Conservation (phyloP, 2,888 invertebrate genomes). For the Synanthedon myopaeformis region DNA sequence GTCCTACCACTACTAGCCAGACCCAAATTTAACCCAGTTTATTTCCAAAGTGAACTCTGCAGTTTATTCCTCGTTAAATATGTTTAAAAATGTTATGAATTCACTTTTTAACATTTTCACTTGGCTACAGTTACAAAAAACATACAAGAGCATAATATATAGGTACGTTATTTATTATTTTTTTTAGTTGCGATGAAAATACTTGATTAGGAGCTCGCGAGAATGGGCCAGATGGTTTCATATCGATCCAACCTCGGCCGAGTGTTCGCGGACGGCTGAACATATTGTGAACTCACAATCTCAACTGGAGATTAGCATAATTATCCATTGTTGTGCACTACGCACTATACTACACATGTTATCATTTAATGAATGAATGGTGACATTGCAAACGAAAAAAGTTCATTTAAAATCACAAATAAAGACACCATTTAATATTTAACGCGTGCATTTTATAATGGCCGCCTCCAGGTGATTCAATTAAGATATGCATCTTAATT, state of each 20-base stretch:
- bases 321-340: constrained; percentile 44
- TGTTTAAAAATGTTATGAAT: no score
- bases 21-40: no score
- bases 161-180: neutral
- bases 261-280: constrained; percentile 21
- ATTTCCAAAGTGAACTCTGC: no score
- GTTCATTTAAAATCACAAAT: no score
- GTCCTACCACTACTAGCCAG: no score
- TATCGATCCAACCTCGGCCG: constrained; percentile 37
- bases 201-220: constrained; percentile 15
- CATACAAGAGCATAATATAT: no score
- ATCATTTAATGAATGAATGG: constrained; percentile 36
- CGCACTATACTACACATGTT: constrained; percentile 35
- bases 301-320: constrained; percentile 55
- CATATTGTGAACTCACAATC: constrained; percentile 54
- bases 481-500: no score
- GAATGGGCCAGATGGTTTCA: constrained; percentile 46
- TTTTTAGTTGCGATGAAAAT: neutral
- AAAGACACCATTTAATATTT: no score
- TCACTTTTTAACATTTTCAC: no score
- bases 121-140: no score
- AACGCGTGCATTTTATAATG: no score
- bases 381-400: constrained; percentile 20
- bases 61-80: no score
- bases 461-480: neutral